Evolutionary conservation across 2,888 invertebrate species (phyloP).

Genomic region (Archaeoteleia sp.): DNA sequence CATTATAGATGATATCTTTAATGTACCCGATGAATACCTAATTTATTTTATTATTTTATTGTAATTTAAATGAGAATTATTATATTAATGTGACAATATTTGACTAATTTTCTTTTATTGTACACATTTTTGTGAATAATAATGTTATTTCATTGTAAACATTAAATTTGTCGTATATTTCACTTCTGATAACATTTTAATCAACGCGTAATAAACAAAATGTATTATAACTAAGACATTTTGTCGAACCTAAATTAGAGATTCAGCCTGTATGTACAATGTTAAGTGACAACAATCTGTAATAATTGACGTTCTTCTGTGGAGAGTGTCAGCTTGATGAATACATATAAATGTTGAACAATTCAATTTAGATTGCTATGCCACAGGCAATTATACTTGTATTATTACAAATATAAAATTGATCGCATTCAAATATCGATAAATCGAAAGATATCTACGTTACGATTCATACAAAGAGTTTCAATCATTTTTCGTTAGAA

Average conservation of each 20-base stretch:
- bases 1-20: too few species aligned
- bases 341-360: constrained; percentile 14
- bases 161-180: too few species aligned
- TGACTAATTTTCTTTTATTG: too few species aligned
- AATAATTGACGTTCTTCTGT: constrained; percentile 16
- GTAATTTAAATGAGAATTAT: too few species aligned
- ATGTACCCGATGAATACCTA: too few species aligned
- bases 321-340: constrained; percentile 19
- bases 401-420: constrained; percentile 4
- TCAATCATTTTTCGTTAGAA: background rate
- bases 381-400: constrained; percentile 7
- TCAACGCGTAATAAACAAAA: background rate
- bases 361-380: constrained; percentile 22
- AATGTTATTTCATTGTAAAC: too few species aligned
- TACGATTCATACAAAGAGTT: too few species aligned
- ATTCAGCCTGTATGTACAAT: constrained; percentile 33
- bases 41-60: too few species aligned
- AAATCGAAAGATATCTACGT: constrained; percentile 9
- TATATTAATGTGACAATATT: too few species aligned
- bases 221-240: background rate
- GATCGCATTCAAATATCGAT: constrained; percentile 5
- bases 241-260: background rate
- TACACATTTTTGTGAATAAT: too few species aligned
- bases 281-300: constrained; percentile 13
- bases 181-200: background rate